These are phyloP conservation scores for Gastrophryne carolinensis DNA, from an alignment of 2,797 vertebrate genomes.

Conservation along the genomic window DNA sequence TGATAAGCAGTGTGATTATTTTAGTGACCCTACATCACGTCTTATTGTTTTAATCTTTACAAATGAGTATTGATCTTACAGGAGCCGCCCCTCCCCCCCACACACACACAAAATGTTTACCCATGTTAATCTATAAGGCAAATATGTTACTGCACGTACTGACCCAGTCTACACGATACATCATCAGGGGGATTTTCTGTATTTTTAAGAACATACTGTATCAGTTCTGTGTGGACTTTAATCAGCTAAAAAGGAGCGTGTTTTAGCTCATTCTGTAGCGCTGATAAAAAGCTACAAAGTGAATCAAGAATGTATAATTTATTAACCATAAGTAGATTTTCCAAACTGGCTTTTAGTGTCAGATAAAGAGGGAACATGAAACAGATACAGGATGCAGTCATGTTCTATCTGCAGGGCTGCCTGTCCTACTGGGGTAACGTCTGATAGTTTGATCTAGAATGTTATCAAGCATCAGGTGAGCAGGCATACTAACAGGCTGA, in stretches of 20 bases:
- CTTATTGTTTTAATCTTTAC: too few species aligned
- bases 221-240: background rate
- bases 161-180: background rate
- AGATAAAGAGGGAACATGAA: slow-evolving; percentile 28
- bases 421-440: background rate
- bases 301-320: slow-evolving; percentile 39
- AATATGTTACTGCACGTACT: too few species aligned
- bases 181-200: background rate
- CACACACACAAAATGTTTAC: too few species aligned
- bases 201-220: background rate
- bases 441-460: too few species aligned
- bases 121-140: too few species aligned
- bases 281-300: slow-evolving; percentile 35
- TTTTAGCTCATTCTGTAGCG: slow-evolving; percentile 12
- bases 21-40: too few species aligned
- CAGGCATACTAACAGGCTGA: too few species aligned
- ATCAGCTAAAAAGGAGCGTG: slow-evolving; percentile 34
- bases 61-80: too few species aligned
- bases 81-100: too few species aligned
- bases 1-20: too few species aligned
- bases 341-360: slow-evolving; percentile 35
- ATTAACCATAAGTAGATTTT: slow-evolving; percentile 34
- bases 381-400: slow-evolving; percentile 8
- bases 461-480: too few species aligned
- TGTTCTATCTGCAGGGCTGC: background rate